Base-by-base conservation (phyloP, 1,140 invertebrate genomes). In the Megalopta genalis region DNA sequence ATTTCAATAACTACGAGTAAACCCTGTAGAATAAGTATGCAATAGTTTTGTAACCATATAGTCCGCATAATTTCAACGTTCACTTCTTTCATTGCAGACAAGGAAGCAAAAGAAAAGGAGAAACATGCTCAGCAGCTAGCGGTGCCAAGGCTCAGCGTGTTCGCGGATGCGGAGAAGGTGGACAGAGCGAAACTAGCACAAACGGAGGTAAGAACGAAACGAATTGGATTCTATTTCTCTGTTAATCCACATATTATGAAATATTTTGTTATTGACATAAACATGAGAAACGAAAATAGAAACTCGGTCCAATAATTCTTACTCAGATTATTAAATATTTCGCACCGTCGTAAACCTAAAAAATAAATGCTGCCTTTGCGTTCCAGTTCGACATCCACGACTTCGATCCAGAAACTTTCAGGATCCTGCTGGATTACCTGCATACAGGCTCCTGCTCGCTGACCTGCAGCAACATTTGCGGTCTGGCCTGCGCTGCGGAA, bases 321-420 rank as follows among this genome's bases (percentile, higher is more conserved):
- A 32, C 4, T 32, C 32, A 32, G 4, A 32, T 32, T 32, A 32
- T 4, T 32, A 32, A 32, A 32, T 32, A 32, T 4, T 4, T 32
- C 4, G 32, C 32, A 32, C 32, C 32, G 32, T 32, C 32, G 4
- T 2, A 32, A 32, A 32, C 32, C 1, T 32, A 32, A 32, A 32
- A 32, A 32, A 32, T 32, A 32, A 32, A 32, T 32, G 32, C 32
- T 32, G 32, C 32, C 1, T 32, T 32, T 32, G 32, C 32, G 4
- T 64, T 39, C 32, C 25, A 97, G 96, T 99, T 99, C 92, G 97
- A 96, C 72, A 98, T 98, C 86, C 98, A 98, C 86, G 98, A 99
- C 93, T 99, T 99, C 91, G 98, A 98, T 93, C 96, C 97, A 4
- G 97, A 98, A 68, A 99, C 97, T 0, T 98, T 99, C 92, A 95